Conservation (phyloP, 2,797 vertebrate genomes). For the Pseudocheirus occidentalis region DNA sequence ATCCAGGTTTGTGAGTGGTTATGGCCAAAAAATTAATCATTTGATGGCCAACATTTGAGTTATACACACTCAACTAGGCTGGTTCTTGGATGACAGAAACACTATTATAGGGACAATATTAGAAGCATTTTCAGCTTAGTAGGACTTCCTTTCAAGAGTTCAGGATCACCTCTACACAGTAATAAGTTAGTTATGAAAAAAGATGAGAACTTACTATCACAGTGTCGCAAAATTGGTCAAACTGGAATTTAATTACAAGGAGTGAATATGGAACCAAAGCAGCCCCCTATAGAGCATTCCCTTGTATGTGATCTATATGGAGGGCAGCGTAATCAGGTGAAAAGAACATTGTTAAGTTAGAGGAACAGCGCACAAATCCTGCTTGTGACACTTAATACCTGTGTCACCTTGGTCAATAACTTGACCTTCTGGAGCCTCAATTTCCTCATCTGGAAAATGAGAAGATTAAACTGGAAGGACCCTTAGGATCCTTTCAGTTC, state of each 20-base stretch:
- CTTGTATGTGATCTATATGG: neutral
- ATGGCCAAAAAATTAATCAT: neutral
- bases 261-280: conserved; percentile 9
- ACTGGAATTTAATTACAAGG: neutral
- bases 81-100: neutral
- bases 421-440: neutral
- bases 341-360: neutral
- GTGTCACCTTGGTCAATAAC: neutral
- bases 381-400: neutral
- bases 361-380: neutral
- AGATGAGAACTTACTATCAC: neutral
- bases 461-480: neutral
- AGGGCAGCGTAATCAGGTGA: neutral
- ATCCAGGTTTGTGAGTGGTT: neutral
- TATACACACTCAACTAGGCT: neutral
- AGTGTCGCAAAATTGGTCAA: conserved; percentile 31
- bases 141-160: neutral
- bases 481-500: neutral
- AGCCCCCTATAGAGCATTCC: conserved; percentile 7
- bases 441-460: neutral
- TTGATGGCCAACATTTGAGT: neutral
- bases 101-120: neutral
- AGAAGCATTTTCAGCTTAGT: neutral
- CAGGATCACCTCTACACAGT: neutral
- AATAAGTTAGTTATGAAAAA: neutral